Percentiles rank a stretch among this genome's conserved stretches.
Conservation (phyloP, 2,797 vertebrate species). For the Tadarida brasiliensis region DNA sequence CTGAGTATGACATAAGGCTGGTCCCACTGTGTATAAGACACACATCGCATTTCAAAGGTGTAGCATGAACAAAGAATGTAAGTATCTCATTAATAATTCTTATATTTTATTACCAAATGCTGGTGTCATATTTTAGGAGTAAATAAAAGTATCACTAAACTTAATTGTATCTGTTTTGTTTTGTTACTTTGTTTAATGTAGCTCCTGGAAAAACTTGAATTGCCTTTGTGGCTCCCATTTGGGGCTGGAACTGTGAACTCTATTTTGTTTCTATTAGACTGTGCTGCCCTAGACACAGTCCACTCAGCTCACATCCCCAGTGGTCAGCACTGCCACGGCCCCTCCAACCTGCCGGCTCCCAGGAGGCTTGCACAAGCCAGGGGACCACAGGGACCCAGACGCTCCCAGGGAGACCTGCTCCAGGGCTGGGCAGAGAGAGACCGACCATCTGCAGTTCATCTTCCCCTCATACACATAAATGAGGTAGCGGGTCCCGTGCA, state of each 20-base stretch:
- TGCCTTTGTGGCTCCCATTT: not conserved
- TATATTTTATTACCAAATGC: not conserved
- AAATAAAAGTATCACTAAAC: slow-evolving; percentile 8
- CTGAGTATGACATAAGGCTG: not conserved
- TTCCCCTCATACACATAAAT: not conserved
- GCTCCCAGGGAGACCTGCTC: not conserved
- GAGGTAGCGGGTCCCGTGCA: not conserved
- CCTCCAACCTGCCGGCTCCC: not conserved
- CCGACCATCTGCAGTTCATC: not conserved
- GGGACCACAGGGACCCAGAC: not conserved
- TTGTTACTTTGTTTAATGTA: slow-evolving; percentile 2
- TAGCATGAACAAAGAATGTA: not conserved
- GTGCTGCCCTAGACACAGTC: not conserved
- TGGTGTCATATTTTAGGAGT: not conserved
- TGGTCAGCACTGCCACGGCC: not conserved
- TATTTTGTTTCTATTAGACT: not conserved
- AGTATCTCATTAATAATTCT: not conserved
- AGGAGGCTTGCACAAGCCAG: not conserved
- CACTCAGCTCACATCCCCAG: not conserved
- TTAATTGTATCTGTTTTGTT: not conserved
- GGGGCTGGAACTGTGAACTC: not conserved
- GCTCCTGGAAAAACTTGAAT: not conserved
- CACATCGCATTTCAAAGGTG: not conserved
- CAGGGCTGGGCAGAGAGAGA: not conserved
- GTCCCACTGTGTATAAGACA: not conserved